phyloP scores from a whole-genome alignment of 2,113 vertebrate genomes.

The Eulemur macaco region DNA sequence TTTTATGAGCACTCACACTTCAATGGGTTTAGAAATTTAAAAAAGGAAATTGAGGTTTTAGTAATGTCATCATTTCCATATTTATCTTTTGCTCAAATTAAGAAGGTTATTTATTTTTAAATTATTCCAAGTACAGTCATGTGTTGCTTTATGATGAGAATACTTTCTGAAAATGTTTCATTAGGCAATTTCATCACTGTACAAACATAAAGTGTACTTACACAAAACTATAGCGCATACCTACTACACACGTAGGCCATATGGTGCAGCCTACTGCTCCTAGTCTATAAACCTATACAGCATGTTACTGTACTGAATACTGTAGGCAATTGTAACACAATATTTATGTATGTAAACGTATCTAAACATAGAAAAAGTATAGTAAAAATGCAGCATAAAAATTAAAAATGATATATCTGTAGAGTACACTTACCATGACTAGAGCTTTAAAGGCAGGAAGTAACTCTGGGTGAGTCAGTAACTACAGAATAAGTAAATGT shows the following conservation, averaged over 20 bases:
- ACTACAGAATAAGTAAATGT: background rate
- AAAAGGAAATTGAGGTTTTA: background rate
- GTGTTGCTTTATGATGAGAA: background rate
- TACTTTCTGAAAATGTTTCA: background rate
- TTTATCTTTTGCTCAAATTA: background rate
- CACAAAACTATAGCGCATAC: background rate
- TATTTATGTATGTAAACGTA: background rate
- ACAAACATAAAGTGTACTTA: background rate
- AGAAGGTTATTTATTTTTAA: background rate
- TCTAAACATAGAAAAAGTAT: background rate
- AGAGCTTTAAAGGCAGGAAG: background rate
- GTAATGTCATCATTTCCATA: background rate
- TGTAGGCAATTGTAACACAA: background rate
- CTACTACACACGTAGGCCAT: background rate
- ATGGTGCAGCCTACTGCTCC: background rate
- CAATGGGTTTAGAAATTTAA: background rate
- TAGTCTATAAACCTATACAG: background rate
- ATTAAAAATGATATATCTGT: background rate
- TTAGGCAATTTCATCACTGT: background rate
- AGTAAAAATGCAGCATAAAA: background rate
- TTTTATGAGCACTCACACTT: background rate
- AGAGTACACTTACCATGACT: background rate
- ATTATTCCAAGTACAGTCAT: background rate
- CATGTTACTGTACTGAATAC: background rate
- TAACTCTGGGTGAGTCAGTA: background rate